phyloP scores from a whole-genome alignment of 2,797 vertebrate genomes.

The Oophaga sylvatica region DNA sequence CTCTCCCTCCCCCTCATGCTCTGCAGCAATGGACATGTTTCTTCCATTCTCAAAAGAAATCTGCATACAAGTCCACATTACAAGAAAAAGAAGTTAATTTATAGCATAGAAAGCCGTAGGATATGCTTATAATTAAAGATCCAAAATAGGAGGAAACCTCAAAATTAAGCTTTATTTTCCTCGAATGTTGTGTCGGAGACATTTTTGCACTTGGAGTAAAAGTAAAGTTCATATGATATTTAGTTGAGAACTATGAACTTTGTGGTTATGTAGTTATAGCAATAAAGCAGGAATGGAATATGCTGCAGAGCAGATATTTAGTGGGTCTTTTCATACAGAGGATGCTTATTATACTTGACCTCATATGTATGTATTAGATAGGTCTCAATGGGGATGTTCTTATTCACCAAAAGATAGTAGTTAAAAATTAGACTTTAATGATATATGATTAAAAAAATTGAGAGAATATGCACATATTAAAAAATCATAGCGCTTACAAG shows the following conservation, averaged over 20 bases:
- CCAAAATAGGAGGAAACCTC: neutral
- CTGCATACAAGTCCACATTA: conserved; percentile 16
- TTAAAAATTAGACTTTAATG: too few species aligned
- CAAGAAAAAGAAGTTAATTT: conserved; percentile 1
- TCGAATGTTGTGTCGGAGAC: neutral
- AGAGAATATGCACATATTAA: too few species aligned
- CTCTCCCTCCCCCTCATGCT: conserved; percentile 65
- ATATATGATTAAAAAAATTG: too few species aligned
- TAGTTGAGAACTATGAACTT: neutral
- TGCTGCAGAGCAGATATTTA: neutral
- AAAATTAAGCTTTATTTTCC: neutral
- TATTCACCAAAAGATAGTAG: too few species aligned
- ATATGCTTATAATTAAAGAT: neutral
- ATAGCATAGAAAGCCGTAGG: neutral
- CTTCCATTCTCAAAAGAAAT: conserved; percentile 26
- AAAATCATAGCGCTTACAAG: too few species aligned
- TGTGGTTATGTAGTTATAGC: neutral
- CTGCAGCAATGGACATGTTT: conserved; percentile 3
- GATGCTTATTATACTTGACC: neutral
- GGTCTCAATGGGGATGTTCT: neutral
- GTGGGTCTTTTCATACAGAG: neutral
- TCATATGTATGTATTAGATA: neutral
- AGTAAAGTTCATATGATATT: neutral
- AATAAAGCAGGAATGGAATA: neutral
- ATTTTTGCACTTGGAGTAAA: neutral